Conservation (phyloP, 2,797 vertebrate genomes). For the Microchirus variegatus region DNA sequence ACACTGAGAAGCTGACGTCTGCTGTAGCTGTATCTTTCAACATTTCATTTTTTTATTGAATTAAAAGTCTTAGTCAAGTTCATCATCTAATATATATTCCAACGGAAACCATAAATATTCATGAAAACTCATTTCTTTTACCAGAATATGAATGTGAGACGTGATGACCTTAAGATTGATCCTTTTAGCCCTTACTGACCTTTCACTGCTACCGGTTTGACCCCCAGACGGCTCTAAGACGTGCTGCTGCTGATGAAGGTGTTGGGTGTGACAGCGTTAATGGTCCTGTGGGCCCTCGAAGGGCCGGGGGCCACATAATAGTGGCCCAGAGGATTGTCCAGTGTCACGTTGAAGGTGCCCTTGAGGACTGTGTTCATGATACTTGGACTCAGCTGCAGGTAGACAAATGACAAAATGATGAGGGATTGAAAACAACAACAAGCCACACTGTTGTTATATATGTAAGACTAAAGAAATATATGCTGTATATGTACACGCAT, state of each 20-base stretch:
- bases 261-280: conserved; percentile 18
- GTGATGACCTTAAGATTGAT: conserved; percentile 29
- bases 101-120: conserved; percentile 57
- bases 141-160: conserved; percentile 45
- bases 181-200: conserved; percentile 37
- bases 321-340: conserved; percentile 61
- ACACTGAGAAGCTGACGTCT: neutral
- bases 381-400: conserved; percentile 64
- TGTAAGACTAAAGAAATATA: too few species aligned
- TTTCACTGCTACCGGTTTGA: conserved; percentile 59
- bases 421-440: neutral
- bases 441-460: too few species aligned
- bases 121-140: conserved; percentile 39
- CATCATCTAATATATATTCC: conserved; percentile 48
- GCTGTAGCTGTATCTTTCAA: neutral
- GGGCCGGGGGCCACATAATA: neutral
- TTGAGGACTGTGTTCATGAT: conserved; percentile 75
- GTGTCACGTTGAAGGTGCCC: conserved; percentile 78
- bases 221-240: conserved; percentile 38
- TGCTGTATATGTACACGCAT: too few species aligned
- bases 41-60: conserved; percentile 17
- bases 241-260: conserved; percentile 25
- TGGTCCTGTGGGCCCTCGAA: conserved; percentile 11
- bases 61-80: conserved; percentile 20
- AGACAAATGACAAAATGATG: conserved; percentile 1